These are phyloP conservation scores for Lycia hirtaria DNA, from an alignment of 2,888 invertebrate genomes.

Conservation along the genomic window DNA sequence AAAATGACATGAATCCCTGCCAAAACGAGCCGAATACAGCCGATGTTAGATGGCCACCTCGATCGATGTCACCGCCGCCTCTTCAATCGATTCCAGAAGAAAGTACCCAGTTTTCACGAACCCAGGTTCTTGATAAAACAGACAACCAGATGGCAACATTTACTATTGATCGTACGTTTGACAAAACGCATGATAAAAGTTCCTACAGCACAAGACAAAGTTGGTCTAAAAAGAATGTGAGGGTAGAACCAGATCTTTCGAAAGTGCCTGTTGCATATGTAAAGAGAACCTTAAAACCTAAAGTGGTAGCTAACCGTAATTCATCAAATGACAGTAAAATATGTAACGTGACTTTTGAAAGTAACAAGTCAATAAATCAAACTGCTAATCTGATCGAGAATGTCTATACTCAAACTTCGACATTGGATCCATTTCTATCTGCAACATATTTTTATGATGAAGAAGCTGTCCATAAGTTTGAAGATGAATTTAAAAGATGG, in stretches of 20 bases:
- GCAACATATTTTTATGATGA: conserved; percentile 88
- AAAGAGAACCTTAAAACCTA: conserved; percentile 61
- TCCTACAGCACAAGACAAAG: conserved; percentile 55
- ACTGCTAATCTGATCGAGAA: conserved; percentile 69
- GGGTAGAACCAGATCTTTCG: conserved; percentile 71
- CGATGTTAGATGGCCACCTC: conserved; percentile 66
- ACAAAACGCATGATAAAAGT: conserved; percentile 56
- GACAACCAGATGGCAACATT: conserved; percentile 69
- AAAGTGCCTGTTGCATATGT: conserved; percentile 64
- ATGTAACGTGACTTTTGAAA: conserved; percentile 58
- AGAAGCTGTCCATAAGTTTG: conserved; percentile 88
- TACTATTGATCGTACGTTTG: conserved; percentile 76
- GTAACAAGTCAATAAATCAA: conserved; percentile 76
- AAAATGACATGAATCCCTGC: conserved; percentile 65
- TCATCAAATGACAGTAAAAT: conserved; percentile 52
- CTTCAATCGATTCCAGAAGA: conserved; percentile 82
- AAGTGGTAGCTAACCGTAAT: conserved; percentile 50
- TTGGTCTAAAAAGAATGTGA: conserved; percentile 74
- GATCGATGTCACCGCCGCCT: conserved; percentile 72
- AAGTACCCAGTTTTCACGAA: conserved; percentile 66
- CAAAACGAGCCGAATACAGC: conserved; percentile 59
- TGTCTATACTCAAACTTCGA: conserved; percentile 79
- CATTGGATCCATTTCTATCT: conserved; percentile 88
- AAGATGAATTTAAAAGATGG: conserved; percentile 91
- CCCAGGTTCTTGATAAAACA: conserved; percentile 64